Conservation (phyloP, 2,113 vertebrate genomes). For the Sylvietta virens region DNA sequence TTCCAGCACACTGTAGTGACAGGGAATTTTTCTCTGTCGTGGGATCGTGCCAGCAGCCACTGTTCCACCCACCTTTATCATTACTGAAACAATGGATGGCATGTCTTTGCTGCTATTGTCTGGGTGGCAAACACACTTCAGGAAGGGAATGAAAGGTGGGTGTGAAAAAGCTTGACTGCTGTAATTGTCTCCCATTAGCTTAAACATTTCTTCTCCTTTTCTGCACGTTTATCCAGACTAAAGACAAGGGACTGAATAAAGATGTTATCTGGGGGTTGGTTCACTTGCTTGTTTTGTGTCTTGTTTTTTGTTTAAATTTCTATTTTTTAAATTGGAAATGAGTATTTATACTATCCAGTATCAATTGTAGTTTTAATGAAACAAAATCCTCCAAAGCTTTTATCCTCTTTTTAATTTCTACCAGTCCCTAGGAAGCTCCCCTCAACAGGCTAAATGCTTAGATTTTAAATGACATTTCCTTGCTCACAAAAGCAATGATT, state of each 20-base stretch:
- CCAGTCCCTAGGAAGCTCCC: neutral
- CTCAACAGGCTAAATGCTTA: neutral
- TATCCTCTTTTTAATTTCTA: neutral
- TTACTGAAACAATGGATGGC: neutral
- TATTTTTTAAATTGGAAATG: neutral
- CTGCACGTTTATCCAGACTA: neutral
- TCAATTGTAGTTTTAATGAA: neutral
- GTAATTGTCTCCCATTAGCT: conserved; percentile 44
- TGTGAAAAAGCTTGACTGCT: conserved; percentile 34
- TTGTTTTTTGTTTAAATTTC: neutral
- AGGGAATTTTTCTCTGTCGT: neutral
- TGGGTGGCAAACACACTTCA: neutral
- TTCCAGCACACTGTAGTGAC: neutral
- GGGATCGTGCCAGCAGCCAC: neutral
- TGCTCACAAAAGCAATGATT: conserved; percentile 1
- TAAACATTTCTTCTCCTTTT: neutral
- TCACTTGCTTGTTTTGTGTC: neutral
- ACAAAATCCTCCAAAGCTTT: neutral
- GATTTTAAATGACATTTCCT: neutral
- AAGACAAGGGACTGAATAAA: neutral
- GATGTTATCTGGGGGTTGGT: neutral
- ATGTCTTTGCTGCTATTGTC: neutral
- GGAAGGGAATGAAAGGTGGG: neutral
- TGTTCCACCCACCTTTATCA: neutral
- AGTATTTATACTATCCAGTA: neutral